A percentile compares a stretch with the other conserved stretches of the same genome.
phyloP scores from a whole-genome alignment of 2,888 invertebrate species.

The Thera obeliscata region DNA sequence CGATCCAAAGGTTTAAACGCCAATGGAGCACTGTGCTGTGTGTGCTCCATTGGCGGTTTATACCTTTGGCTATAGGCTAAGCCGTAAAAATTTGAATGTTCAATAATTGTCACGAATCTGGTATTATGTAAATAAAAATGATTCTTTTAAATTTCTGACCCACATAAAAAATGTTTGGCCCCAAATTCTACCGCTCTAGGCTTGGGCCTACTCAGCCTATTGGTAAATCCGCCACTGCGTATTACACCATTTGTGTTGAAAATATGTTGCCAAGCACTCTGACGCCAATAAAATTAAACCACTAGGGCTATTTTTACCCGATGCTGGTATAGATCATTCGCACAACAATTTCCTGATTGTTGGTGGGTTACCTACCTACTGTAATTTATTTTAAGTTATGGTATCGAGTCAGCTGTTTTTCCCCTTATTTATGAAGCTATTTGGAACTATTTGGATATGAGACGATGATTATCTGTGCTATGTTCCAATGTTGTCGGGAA shows the following conservation, averaged over 20 bases:
- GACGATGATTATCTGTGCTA: constrained; percentile 39
- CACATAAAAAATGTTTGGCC: too few relatives aligned
- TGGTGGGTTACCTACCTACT: constrained; percentile 30
- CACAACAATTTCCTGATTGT: constrained; percentile 56
- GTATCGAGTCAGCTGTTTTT: constrained; percentile 39
- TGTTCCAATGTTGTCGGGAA: constrained; percentile 40
- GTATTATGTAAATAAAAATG: too few relatives aligned
- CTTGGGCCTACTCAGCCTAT: too few relatives aligned
- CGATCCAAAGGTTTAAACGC: too few relatives aligned
- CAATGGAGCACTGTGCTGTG: too few relatives aligned
- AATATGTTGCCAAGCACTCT: constrained; percentile 48
- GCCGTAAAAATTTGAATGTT: too few relatives aligned
- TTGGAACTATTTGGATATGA: constrained; percentile 25
- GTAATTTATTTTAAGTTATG: constrained; percentile 28
- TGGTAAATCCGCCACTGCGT: constrained; percentile 6
- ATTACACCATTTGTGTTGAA: constrained; percentile 40
- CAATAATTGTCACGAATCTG: too few relatives aligned
- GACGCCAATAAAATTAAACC: constrained; percentile 52
- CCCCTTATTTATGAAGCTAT: constrained; percentile 39
- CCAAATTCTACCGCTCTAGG: too few relatives aligned
- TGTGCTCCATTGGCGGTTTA: too few relatives aligned
- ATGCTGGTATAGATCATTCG: constrained; percentile 58
- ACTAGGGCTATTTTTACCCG: constrained; percentile 57
- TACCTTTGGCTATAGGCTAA: too few relatives aligned
- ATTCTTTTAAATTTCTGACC: too few relatives aligned